These are phyloP conservation scores for Nycteola revayana DNA, from an alignment of 2,888 invertebrate species.

Conservation along the genomic window DNA sequence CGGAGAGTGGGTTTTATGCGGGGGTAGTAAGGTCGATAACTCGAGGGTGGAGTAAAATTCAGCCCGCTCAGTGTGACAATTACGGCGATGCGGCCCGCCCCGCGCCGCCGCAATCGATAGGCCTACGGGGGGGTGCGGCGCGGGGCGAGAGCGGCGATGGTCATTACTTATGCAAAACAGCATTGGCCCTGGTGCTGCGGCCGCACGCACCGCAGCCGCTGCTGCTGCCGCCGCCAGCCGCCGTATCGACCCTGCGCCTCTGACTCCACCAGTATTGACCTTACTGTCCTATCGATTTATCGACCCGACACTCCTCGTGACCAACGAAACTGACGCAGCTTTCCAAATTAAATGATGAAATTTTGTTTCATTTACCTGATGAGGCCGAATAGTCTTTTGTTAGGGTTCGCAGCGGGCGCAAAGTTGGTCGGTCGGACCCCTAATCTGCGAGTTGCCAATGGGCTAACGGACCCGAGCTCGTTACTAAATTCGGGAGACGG, in stretches of 20 bases:
- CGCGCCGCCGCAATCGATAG: constrained; percentile 87
- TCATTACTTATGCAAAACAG: constrained; percentile 81
- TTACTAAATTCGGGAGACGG: constrained; percentile 57
- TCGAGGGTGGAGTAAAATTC: constrained; percentile 61
- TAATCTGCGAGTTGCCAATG: constrained; percentile 61
- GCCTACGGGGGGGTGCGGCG: constrained; percentile 84
- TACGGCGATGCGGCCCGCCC: constrained; percentile 79
- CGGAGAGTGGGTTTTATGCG: constrained; percentile 59
- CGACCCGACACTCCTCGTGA: constrained; percentile 22
- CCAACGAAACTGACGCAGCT: constrained; percentile 19
- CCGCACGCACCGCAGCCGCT: constrained; percentile 39
- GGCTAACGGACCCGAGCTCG: constrained; percentile 53
- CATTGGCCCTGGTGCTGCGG: constrained; percentile 49
- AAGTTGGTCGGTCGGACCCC: constrained; percentile 46
- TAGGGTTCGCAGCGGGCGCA: constrained; percentile 27
- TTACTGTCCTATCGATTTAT: constrained; percentile 42
- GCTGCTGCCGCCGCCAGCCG: constrained; percentile 13
- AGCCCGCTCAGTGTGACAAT: constrained; percentile 79
- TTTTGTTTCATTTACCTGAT: constrained; percentile 30
- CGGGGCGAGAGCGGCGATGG: constrained; percentile 46
- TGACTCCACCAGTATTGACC: constrained; percentile 37
- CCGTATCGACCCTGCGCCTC: constrained; percentile 13
- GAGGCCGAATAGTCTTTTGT: constrained; percentile 38
- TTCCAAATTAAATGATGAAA: not conserved
- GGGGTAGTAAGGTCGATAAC: constrained; percentile 69